phyloP scores from a whole-genome alignment of 2,888 invertebrate genomes.

The Trichogramma evanescens region DNA sequence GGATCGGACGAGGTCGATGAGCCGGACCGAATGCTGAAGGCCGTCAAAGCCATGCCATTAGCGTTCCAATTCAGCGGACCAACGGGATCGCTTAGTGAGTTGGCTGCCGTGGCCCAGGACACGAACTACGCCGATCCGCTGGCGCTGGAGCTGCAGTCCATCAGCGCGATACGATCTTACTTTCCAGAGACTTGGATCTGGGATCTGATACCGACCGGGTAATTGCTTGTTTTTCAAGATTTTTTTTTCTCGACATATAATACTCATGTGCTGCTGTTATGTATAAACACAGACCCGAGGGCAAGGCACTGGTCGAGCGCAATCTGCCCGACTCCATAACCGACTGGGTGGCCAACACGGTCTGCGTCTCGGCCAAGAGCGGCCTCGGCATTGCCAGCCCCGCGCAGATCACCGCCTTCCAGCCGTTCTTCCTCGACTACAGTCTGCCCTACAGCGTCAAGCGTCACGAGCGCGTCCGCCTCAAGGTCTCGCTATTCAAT shows the following conservation, averaged over 20 bases:
- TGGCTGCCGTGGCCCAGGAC: constrained; percentile 30
- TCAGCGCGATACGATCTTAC: constrained; percentile 44
- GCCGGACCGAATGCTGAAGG: constrained; percentile 33
- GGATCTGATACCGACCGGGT: constrained; percentile 52
- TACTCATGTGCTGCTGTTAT: neutral
- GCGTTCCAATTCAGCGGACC: constrained; percentile 33
- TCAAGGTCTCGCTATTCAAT: constrained; percentile 66
- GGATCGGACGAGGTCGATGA: constrained; percentile 28
- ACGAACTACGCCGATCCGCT: constrained; percentile 35
- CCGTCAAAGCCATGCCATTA: constrained; percentile 36
- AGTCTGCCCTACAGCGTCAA: constrained; percentile 61
- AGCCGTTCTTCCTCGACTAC: constrained; percentile 70
- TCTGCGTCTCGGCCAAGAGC: constrained; percentile 51
- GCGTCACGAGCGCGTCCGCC: constrained; percentile 58
- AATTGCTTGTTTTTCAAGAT: constrained; percentile 14
- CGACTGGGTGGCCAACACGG: constrained; percentile 55
- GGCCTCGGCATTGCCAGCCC: constrained; percentile 52
- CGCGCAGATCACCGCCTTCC: constrained; percentile 53
- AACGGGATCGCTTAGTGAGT: constrained; percentile 23
- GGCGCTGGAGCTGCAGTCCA: constrained; percentile 26
- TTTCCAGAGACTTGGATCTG: constrained; percentile 64
- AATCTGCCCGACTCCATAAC: constrained; percentile 57
- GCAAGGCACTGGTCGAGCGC: constrained; percentile 42
- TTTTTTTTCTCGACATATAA: neutral
- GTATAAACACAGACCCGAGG: constrained; percentile 36